Conservation (phyloP, 2,113 vertebrate species). For the Passer domesticus region DNA sequence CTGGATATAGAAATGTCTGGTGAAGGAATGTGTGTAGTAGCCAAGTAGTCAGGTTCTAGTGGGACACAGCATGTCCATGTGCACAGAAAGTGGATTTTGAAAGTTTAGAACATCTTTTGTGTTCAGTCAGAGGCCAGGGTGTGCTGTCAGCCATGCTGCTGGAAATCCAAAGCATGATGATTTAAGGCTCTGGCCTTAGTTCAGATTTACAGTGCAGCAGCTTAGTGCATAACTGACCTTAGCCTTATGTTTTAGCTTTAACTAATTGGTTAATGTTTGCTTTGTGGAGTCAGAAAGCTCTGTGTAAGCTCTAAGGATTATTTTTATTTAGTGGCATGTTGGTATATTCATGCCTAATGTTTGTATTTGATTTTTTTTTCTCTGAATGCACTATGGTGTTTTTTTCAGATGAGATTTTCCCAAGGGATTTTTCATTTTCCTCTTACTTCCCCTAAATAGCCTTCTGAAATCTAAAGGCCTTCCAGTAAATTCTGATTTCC, state of each 20-base stretch:
- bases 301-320: conserved; percentile 33
- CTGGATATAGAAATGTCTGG: neutral
- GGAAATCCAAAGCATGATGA: neutral
- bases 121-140: neutral
- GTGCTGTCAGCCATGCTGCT: neutral
- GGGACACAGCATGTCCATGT: neutral
- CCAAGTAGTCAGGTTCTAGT: neutral
- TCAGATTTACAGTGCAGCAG: conserved; percentile 11
- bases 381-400: neutral
- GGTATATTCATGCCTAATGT: conserved; percentile 28
- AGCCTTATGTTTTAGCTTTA: conserved; percentile 4
- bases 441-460: conserved; percentile 15
- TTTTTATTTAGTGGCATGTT: conserved; percentile 45
- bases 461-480: conserved; percentile 18
- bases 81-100: neutral
- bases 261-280: conserved; percentile 64
- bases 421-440: neutral
- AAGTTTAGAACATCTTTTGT: neutral
- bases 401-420: conserved; percentile 23
- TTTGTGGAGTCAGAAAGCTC: conserved; percentile 51
- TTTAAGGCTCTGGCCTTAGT: conserved; percentile 22
- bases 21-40: neutral
- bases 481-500: conserved; percentile 33
- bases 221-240: conserved; percentile 36
- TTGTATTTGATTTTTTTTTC: conserved; percentile 5